A percentile compares a stretch with the other conserved stretches of the same genome.
phyloP scores from a whole-genome alignment of 2,113 vertebrate genomes.

The Thymallus thymallus region DNA sequence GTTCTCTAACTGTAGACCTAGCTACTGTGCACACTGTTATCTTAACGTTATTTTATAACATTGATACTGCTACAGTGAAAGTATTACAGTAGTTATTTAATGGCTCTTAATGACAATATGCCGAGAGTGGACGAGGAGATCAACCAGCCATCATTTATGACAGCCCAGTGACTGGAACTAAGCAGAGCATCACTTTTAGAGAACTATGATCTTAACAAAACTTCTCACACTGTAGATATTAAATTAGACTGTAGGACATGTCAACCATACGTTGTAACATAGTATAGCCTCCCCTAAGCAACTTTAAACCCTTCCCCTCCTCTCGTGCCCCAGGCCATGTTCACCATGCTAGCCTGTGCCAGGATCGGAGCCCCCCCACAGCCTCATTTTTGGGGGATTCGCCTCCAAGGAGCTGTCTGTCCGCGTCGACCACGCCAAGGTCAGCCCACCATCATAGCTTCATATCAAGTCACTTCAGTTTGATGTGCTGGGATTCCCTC shows the following conservation, averaged over 20 bases:
- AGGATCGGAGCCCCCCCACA: constrained; percentile 93
- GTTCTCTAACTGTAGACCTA: background rate
- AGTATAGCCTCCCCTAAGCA: background rate
- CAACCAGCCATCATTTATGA: constrained; percentile 90
- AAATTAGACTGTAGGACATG: background rate
- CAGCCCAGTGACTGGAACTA: constrained; percentile 88
- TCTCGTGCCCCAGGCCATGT: constrained; percentile 89
- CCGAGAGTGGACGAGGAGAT: constrained; percentile 81
- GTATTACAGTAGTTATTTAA: background rate
- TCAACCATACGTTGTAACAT: background rate
- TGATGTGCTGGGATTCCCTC: background rate
- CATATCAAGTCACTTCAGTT: background rate
- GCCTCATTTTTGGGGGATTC: constrained; percentile 97
- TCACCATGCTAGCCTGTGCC: constrained; percentile 92
- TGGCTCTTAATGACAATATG: background rate
- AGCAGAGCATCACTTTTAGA: constrained; percentile 83
- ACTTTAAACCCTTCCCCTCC: background rate
- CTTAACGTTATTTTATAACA: background rate
- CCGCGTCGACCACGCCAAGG: constrained; percentile 93
- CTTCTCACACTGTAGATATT: background rate
- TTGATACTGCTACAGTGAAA: background rate
- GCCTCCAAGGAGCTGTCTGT: constrained; percentile 90
- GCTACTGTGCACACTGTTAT: background rate
- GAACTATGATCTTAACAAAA: constrained; percentile 48
- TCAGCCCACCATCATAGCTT: constrained; percentile 46